phyloP scores from a whole-genome alignment of 2,888 invertebrate species.

The Campoplex nolae region DNA sequence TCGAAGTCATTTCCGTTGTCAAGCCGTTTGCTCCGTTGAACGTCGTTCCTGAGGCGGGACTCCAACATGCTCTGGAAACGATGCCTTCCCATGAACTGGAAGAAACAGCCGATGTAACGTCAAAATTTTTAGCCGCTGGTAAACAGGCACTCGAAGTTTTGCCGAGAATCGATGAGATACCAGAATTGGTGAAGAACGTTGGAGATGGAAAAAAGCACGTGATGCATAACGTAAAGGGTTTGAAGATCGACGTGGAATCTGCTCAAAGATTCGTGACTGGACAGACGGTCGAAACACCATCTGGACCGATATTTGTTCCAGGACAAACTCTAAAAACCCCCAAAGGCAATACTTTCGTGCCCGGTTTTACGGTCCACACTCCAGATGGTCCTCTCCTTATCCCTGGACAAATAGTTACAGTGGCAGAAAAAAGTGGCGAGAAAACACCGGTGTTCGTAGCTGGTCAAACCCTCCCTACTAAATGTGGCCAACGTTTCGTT shows the following conservation, averaged over 20 bases:
- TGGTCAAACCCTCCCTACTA: conserved; percentile 88
- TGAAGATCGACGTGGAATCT: conserved; percentile 88
- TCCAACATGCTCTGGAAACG: conserved; percentile 85
- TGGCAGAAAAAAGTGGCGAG: conserved; percentile 85
- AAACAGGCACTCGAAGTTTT: conserved; percentile 86
- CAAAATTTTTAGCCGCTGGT: conserved; percentile 86
- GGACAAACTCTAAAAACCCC: conserved; percentile 91
- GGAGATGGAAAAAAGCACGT: conserved; percentile 87
- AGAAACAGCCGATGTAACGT: conserved; percentile 87
- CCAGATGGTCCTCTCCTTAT: conserved; percentile 89
- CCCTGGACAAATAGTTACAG: conserved; percentile 89
- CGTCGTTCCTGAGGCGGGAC: conserved; percentile 84
- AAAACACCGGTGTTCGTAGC: conserved; percentile 88
- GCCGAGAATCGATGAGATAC: conserved; percentile 88
- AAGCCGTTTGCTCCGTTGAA: conserved; percentile 87
- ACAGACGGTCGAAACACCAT: conserved; percentile 89
- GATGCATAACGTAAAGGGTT: conserved; percentile 88
- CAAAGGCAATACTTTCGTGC: conserved; percentile 89
- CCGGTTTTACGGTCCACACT: conserved; percentile 90
- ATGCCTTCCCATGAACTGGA: conserved; percentile 87
- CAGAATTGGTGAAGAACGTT: conserved; percentile 86
- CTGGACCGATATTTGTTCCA: conserved; percentile 90
- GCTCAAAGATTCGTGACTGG: conserved; percentile 90
- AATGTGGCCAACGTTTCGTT: conserved; percentile 86
- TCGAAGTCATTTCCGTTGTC: conserved; percentile 88